Percentiles rank a stretch among this genome's conserved stretches.
Evolutionary conservation across 2,888 invertebrate species (phyloP).

Genomic region (Hecatera dysodea): DNA sequence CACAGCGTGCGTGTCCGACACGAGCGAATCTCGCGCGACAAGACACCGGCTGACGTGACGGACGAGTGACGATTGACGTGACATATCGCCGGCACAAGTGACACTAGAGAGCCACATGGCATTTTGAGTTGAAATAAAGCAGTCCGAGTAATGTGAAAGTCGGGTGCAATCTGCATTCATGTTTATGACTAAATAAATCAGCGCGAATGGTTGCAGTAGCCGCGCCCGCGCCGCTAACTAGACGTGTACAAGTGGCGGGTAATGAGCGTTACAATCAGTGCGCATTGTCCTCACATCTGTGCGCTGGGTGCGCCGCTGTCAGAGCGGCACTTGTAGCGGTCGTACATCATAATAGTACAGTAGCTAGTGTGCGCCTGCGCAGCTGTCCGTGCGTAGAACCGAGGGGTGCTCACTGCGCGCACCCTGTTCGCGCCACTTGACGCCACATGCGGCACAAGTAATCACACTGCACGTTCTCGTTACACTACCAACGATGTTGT

Average conservation of each 20-base stretch:
- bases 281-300: slow-evolving; percentile 51
- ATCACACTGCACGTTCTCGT: neutral
- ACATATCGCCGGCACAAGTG: neutral
- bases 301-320: neutral
- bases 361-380: slow-evolving; percentile 38
- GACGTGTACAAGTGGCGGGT: neutral
- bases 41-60: neutral
- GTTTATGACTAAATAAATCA: slow-evolving; percentile 19
- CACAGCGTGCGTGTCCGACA: slow-evolving; percentile 6
- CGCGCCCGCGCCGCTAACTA: neutral
- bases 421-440: slow-evolving; percentile 33
- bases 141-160: slow-evolving; percentile 5
- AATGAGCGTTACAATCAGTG: neutral
- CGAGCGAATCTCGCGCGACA: neutral
- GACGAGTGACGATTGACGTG: slow-evolving; percentile 32
- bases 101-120: neutral
- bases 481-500: neutral
- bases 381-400: slow-evolving; percentile 12
- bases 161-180: neutral
- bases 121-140: slow-evolving; percentile 16
- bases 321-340: slow-evolving; percentile 12
- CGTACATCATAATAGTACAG: slow-evolving; percentile 17
- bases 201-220: neutral
- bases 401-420: slow-evolving; percentile 19
- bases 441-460: slow-evolving; percentile 43